Evolutionary conservation across 1,140 invertebrate genomes (phyloP).

Genomic region (Meloidogyne floridensis): DNA sequence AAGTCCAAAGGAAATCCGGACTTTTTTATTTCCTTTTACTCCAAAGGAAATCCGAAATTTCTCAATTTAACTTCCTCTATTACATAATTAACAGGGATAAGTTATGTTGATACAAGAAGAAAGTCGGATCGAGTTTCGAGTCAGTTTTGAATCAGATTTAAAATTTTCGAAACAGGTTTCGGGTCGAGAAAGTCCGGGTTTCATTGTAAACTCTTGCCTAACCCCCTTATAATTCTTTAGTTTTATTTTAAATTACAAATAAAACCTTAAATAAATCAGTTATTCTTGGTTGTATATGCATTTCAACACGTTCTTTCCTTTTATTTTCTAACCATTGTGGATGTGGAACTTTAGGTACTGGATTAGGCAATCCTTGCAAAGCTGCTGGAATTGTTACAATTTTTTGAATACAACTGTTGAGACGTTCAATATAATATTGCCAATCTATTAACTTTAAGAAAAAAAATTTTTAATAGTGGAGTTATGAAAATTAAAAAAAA

Average conservation of each 20-base stretch:
- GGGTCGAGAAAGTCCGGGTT: not conserved
- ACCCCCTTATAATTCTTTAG: not conserved
- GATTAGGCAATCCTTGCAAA: slow-evolving; percentile 89
- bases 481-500: too few species aligned
- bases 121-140: too few species aligned
- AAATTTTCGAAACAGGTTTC: too few species aligned
- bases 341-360: slow-evolving; percentile 85
- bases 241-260: not conserved
- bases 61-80: too few species aligned
- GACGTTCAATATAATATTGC: slow-evolving; percentile 93
- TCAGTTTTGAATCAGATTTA: too few species aligned
- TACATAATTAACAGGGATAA: too few species aligned
- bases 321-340: slow-evolving; percentile 97
- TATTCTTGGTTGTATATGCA: slow-evolving; percentile 85
- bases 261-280: slow-evolving; percentile 80
- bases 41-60: too few species aligned
- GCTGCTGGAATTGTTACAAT: slow-evolving; percentile 99
- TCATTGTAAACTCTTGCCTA: not conserved
- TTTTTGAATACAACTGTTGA: slow-evolving; percentile 92
- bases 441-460: slow-evolving; percentile 81
- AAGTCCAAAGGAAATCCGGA: too few species aligned
- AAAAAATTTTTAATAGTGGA: not conserved
- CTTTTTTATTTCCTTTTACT: too few species aligned
- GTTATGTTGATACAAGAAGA: too few species aligned
- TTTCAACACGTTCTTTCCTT: slow-evolving; percentile 86